These are phyloP conservation scores for Sphenopsis melanotis DNA, from an alignment of 2,797 vertebrate genomes.

Conservation along the genomic window DNA sequence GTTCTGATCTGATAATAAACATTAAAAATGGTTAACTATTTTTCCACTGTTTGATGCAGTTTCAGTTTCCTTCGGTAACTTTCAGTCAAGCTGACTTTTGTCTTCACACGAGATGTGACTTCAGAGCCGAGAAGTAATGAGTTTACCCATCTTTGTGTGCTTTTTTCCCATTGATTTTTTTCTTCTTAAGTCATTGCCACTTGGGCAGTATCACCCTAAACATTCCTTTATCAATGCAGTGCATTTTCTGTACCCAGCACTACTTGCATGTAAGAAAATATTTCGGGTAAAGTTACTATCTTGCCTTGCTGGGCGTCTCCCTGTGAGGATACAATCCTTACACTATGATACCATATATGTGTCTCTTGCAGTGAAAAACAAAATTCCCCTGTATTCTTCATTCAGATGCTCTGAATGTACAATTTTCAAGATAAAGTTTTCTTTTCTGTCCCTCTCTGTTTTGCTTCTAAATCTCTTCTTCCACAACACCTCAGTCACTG, in stretches of 20 bases:
- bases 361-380: background rate
- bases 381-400: background rate
- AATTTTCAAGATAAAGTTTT: background rate
- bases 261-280: background rate
- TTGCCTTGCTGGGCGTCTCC: background rate
- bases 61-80: background rate
- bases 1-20: slow-evolving; percentile 35
- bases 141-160: background rate
- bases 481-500: background rate
- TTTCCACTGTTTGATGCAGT: background rate
- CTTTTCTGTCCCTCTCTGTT: background rate
- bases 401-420: background rate
- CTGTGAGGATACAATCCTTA: background rate
- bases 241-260: background rate
- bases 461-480: background rate
- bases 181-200: background rate
- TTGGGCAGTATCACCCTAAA: background rate
- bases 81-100: background rate
- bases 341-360: background rate
- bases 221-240: background rate
- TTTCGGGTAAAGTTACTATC: background rate
- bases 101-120: background rate
- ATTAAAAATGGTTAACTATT: background rate
- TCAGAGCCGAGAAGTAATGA: background rate
- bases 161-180: background rate